These are phyloP conservation scores for Melanerpes aurifrons DNA, from an alignment of 2,113 vertebrate genomes.

Conservation along the genomic window DNA sequence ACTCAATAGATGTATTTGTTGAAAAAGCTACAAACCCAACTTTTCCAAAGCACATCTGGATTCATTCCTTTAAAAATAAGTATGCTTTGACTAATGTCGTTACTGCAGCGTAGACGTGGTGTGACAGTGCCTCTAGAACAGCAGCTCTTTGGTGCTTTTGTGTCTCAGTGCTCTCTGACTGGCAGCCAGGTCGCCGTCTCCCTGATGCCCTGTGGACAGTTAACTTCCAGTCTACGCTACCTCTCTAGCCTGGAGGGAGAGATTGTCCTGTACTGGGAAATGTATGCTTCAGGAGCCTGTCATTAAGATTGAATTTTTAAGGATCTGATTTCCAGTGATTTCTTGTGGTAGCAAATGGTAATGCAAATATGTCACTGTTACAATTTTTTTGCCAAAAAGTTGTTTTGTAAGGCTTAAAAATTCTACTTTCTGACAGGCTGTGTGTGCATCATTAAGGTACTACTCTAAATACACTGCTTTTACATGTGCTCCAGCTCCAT, in stretches of 20 bases:
- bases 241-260: not conserved
- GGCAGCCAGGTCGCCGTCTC: not conserved
- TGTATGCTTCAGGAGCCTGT: accelerated
- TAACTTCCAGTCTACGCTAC: not conserved
- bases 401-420: not conserved
- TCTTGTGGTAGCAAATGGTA: not conserved
- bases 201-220: not conserved
- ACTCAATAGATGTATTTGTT: not conserved
- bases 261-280: not conserved
- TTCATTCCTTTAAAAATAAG: not conserved
- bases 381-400: not conserved
- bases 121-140: not conserved
- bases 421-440: not conserved
- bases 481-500: not conserved
- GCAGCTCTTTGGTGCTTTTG: not conserved
- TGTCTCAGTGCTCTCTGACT: not conserved
- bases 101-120: not conserved
- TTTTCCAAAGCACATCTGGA: not conserved
- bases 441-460: not conserved
- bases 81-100: not conserved
- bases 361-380: not conserved
- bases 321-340: not conserved
- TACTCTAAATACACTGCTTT: not conserved
- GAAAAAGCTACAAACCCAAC: not conserved
- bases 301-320: not conserved